A percentile compares a stretch with the other conserved stretches of the same genome.
Conservation (phyloP, 2,888 invertebrate species). For the Drosophila incognita region DNA sequence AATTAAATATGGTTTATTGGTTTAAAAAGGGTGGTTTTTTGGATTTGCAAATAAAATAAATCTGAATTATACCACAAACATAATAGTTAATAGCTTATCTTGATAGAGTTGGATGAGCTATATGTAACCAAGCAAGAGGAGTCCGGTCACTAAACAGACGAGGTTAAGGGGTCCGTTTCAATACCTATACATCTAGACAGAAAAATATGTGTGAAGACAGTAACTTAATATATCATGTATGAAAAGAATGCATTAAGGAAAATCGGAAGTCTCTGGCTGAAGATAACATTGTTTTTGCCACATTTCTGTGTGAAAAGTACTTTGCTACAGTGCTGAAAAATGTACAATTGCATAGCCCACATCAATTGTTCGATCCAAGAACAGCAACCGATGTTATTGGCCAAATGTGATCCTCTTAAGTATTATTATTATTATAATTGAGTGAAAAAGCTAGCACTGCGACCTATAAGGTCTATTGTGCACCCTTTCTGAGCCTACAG, state of each 20-base stretch:
- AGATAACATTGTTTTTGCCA: background rate
- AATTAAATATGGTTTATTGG: slow-evolving; percentile 4
- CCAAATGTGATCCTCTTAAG: no score
- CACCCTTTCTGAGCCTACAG: no score
- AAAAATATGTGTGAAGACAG: no score
- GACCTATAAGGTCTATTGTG: no score
- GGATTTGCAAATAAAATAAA: background rate
- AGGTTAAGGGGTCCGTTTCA: background rate
- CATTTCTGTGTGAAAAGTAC: no score
- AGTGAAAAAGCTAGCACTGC: no score
- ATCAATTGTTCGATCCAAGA: no score
- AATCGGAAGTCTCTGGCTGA: background rate
- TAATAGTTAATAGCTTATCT: background rate
- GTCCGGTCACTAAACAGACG: background rate
- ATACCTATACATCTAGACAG: no score
- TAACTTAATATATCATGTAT: background rate
- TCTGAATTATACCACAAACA: background rate
- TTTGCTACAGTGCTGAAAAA: no score
- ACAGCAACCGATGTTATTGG: no score
- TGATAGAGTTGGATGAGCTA: background rate
- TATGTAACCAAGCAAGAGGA: background rate
- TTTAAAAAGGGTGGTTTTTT: background rate
- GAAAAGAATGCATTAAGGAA: background rate
- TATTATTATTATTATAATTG: no score
- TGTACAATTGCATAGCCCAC: no score